Conservation (phyloP, 2,113 vertebrate species). For the Talpa occidentalis region DNA sequence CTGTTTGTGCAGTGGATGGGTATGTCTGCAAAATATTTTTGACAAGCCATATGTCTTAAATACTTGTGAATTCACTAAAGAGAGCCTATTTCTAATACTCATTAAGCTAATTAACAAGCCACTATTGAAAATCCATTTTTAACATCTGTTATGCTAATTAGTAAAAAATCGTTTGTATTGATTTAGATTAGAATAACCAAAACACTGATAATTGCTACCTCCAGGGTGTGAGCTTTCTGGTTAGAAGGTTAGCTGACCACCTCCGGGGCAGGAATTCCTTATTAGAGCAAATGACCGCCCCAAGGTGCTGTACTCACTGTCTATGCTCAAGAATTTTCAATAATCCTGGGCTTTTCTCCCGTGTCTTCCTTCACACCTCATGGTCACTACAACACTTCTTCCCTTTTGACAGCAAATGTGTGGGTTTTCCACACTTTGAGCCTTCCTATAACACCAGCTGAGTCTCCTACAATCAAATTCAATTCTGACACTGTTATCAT, state of each 20-base stretch:
- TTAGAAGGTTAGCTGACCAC: background rate
- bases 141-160: conserved; percentile 48
- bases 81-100: background rate
- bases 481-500: too few relatives aligned
- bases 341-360: background rate
- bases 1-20: background rate
- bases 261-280: background rate
- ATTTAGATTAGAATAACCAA: conserved; percentile 25
- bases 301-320: background rate
- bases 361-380: background rate
- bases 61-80: conserved; percentile 39
- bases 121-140: conserved; percentile 64
- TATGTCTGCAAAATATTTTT: background rate
- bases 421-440: background rate
- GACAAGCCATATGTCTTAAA: background rate
- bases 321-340: background rate
- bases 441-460: background rate
- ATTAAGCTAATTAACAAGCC: conserved; percentile 26
- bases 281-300: background rate
- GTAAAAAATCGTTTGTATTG: conserved; percentile 12
- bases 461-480: too few relatives aligned
- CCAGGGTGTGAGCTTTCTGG: background rate
- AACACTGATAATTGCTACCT: background rate
- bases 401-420: background rate
- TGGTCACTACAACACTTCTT: background rate